phyloP scores from a whole-genome alignment of 1,140 invertebrate species.

The Euura lappo region DNA sequence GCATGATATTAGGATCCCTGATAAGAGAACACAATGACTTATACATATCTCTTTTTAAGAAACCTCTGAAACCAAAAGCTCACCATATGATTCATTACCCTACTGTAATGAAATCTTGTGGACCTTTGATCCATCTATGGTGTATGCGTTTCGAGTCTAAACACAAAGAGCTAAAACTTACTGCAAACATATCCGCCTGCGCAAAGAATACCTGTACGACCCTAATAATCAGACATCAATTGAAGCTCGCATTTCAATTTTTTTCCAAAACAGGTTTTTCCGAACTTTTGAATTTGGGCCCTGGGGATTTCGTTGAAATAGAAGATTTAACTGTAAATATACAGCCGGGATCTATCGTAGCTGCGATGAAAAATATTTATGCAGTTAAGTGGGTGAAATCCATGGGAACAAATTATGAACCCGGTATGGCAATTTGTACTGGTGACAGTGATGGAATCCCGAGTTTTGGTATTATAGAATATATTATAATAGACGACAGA shows the following conservation, averaged over 20 bases:
- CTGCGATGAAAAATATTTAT: too few relatives aligned
- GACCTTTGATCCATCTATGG: constrained; percentile 20
- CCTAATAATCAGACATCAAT: constrained; percentile 31
- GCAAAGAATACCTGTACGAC: constrained; percentile 24
- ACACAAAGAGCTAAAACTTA: constrained; percentile 30
- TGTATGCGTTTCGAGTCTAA: constrained; percentile 31
- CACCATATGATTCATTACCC: constrained; percentile 28
- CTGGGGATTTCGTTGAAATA: too few relatives aligned
- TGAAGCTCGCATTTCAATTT: constrained; percentile 4
- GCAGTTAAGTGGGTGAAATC: too few relatives aligned
- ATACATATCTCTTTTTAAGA: constrained; percentile 11
- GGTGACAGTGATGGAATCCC: too few relatives aligned
- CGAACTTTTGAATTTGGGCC: too few relatives aligned
- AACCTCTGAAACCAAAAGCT: constrained; percentile 26
- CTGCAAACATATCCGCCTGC: not conserved
- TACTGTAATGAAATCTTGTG: constrained; percentile 26
- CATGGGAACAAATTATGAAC: too few relatives aligned
- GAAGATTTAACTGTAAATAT: too few relatives aligned
- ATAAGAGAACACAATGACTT: constrained; percentile 18
- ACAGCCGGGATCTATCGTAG: too few relatives aligned
- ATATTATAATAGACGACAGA: too few relatives aligned
- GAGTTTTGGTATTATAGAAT: too few relatives aligned
- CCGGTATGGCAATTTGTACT: too few relatives aligned
- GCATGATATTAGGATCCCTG: constrained; percentile 17
- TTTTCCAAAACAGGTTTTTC: too few relatives aligned